These are phyloP conservation scores for Epinotia bilunana DNA, from an alignment of 2,888 invertebrate genomes.

Conservation along the genomic window DNA sequence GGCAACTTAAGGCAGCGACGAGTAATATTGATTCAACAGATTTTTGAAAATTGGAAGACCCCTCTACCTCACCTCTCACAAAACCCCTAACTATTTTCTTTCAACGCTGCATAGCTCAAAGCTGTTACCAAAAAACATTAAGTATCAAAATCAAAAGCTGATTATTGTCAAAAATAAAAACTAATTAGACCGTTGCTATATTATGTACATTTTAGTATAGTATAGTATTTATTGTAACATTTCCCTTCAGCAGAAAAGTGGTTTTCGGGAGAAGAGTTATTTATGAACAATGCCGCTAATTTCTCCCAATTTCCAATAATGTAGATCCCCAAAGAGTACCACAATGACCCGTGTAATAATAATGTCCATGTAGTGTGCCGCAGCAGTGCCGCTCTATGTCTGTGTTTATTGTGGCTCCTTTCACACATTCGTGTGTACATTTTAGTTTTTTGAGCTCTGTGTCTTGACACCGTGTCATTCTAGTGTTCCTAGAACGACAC, in stretches of 20 bases:
- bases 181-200: not conserved
- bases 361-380: no score
- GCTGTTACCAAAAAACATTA: not conserved
- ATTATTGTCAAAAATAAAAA: no score
- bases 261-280: not conserved
- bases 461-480: not conserved
- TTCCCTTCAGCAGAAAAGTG: not conserved
- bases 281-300: not conserved
- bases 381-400: no score
- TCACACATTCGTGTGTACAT: not conserved
- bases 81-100: no score
- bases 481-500: constrained; percentile 19
- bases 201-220: not conserved
- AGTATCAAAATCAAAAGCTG: not conserved
- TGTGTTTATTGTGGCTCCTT: not conserved
- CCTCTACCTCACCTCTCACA: no score
- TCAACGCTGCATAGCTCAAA: not conserved
- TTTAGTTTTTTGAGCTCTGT: not conserved
- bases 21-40: no score
- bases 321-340: no score
- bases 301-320: no score
- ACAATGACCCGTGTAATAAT: no score
- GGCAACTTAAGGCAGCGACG: no score
- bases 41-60: no score
- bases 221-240: not conserved